phyloP scores from a whole-genome alignment of 2,888 invertebrate species.

The Flexamia atlantica region DNA sequence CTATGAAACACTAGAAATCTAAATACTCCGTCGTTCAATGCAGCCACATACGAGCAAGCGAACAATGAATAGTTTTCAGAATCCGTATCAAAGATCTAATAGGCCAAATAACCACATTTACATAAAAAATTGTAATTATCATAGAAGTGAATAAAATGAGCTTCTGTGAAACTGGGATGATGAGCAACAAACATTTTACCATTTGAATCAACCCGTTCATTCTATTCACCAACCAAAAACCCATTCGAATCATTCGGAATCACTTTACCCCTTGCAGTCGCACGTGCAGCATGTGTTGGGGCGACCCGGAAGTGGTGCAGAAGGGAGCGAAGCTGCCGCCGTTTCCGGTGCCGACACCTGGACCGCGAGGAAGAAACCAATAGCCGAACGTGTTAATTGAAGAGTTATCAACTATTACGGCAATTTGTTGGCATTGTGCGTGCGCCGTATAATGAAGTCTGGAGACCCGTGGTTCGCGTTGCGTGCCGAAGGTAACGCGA shows the following conservation, averaged over 20 bases:
- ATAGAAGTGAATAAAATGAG: too few relatives aligned
- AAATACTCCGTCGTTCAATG: too few relatives aligned
- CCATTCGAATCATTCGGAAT: not conserved
- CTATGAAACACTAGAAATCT: too few relatives aligned
- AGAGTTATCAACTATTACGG: constrained; percentile 39
- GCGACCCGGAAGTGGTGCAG: constrained; percentile 21
- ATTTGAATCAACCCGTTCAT: too few relatives aligned
- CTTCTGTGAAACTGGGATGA: too few relatives aligned
- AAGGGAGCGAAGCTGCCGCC: constrained; percentile 13
- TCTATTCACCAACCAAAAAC: too few relatives aligned
- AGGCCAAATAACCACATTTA: too few relatives aligned
- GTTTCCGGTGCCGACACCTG: constrained; percentile 36
- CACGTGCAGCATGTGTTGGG: not conserved
- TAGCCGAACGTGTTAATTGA: constrained; percentile 59
- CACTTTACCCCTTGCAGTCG: not conserved
- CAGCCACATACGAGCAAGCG: too few relatives aligned
- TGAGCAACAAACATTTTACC: too few relatives aligned
- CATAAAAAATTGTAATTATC: too few relatives aligned
- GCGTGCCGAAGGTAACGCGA: not conserved
- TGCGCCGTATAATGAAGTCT: not conserved
- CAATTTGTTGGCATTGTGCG: constrained; percentile 57
- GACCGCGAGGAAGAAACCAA: constrained; percentile 47
- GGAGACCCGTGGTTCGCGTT: not conserved
- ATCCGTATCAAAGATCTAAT: too few relatives aligned
- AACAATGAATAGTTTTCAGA: too few relatives aligned